Percentiles rank a stretch among this genome's conserved stretches.
These are phyloP conservation scores for Archips xylosteana DNA, from an alignment of 2,888 invertebrate genomes.

Conservation along the genomic window DNA sequence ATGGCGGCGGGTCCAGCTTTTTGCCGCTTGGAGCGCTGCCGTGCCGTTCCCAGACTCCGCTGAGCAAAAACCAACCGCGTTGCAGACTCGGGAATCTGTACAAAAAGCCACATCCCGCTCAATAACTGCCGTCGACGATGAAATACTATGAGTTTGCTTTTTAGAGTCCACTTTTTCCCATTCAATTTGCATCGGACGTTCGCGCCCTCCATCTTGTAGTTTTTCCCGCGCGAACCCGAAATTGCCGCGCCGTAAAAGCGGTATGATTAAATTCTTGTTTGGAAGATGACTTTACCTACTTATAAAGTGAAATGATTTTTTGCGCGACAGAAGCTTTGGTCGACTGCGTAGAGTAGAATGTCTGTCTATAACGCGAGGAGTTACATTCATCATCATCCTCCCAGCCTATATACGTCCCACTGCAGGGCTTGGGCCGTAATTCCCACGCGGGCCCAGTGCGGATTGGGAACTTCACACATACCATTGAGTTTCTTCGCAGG, in stretches of 20 bases:
- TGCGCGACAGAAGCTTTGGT: constrained; percentile 7
- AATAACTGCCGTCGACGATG: constrained; percentile 82
- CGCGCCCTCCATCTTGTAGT: constrained; percentile 72
- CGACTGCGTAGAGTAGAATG: constrained; percentile 19
- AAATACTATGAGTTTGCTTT: constrained; percentile 83
- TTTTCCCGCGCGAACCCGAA: constrained; percentile 78
- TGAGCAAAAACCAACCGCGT: constrained; percentile 65
- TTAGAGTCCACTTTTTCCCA: constrained; percentile 71
- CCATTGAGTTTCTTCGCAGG: too few species aligned
- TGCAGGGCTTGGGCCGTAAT: too few species aligned
- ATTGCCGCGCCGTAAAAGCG: constrained; percentile 67
- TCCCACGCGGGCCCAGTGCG: too few species aligned
- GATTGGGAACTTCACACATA: too few species aligned
- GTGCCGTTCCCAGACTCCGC: constrained; percentile 77
- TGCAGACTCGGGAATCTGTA: constrained; percentile 67
- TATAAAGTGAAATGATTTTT: constrained; percentile 62
- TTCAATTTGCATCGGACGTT: constrained; percentile 77
- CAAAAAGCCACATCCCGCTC: constrained; percentile 72
- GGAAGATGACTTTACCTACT: constrained; percentile 60
- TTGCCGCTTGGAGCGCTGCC: constrained; percentile 63
- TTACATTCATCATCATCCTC: neutral
- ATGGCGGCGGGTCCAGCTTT: constrained; percentile 67
- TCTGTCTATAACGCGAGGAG: constrained; percentile 24
- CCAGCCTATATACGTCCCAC: too few species aligned
- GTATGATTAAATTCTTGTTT: constrained; percentile 75